Conservation (phyloP, 2,113 vertebrate genomes). For the Phylloscopus trochilus region DNA sequence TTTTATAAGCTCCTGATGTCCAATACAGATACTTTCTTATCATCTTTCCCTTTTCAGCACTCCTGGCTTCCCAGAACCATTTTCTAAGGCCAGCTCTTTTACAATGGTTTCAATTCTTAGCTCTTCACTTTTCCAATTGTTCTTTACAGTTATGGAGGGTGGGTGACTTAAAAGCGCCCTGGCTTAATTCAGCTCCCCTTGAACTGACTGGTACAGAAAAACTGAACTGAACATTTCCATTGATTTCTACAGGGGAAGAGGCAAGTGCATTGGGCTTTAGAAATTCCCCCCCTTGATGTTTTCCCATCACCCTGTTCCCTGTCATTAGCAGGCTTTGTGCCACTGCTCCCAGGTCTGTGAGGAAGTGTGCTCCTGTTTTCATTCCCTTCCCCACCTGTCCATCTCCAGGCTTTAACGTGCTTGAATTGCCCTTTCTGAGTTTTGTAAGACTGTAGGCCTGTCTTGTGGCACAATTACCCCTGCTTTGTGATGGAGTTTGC, state of each 20-base stretch:
- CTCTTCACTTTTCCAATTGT: slow-evolving; percentile 51
- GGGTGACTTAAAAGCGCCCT: slow-evolving; percentile 7
- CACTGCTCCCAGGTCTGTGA: neutral
- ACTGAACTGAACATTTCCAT: slow-evolving; percentile 39
- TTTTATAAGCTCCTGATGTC: slow-evolving; percentile 57
- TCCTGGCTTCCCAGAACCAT: slow-evolving; percentile 47
- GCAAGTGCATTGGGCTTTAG: slow-evolving; percentile 28
- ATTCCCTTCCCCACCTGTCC: neutral
- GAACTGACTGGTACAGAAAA: slow-evolving; percentile 19
- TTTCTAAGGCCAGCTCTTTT: slow-evolving; percentile 20
- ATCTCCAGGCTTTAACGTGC: neutral
- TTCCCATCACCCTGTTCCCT: slow-evolving; percentile 14
- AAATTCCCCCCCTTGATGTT: slow-evolving; percentile 46
- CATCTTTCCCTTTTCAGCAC: slow-evolving; percentile 45
- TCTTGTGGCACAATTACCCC: neutral
- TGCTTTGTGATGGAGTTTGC: neutral
- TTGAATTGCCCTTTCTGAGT: neutral
- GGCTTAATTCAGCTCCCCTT: slow-evolving; percentile 51
- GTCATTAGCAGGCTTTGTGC: slow-evolving; percentile 22
- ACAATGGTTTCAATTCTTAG: slow-evolving; percentile 45
- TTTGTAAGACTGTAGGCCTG: neutral
- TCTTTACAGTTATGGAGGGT: slow-evolving; percentile 35
- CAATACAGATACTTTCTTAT: slow-evolving; percentile 41
- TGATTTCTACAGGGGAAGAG: slow-evolving; percentile 26
- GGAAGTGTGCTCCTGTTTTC: neutral